Evolutionary conservation across 92 coral and sea anemone species (phyloP).

Genomic region (Micromussa lordhowensis): DNA sequence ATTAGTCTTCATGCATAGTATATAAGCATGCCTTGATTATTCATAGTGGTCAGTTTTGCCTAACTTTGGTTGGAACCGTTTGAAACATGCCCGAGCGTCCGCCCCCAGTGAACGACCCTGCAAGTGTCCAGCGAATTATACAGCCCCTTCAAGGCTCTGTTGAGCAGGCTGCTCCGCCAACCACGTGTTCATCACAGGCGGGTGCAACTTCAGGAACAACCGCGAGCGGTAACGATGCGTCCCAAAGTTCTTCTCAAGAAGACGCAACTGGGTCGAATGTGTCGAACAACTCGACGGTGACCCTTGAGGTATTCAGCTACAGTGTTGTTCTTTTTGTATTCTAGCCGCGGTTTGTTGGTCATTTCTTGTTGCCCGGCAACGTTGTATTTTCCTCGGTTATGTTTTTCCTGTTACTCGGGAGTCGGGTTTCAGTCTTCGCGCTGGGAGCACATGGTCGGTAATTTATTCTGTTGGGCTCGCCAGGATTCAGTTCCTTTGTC

Average conservation of each 20-base stretch:
- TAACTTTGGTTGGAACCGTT: neutral
- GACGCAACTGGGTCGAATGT: neutral
- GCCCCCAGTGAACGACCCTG: neutral
- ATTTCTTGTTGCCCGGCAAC: neutral
- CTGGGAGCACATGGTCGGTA: conserved; percentile 7
- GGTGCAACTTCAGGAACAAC: too few relatives aligned
- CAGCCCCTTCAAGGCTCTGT: conserved; percentile 3
- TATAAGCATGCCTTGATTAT: too few relatives aligned
- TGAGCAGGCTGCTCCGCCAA: neutral
- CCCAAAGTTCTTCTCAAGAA: conserved; percentile 18
- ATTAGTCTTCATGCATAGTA: too few relatives aligned
- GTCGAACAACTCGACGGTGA: conserved; percentile 7
- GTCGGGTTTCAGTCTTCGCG: neutral
- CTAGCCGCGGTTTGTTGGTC: conserved; percentile 4
- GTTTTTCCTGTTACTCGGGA: neutral
- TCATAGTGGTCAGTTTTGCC: neutral
- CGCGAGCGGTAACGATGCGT: too few relatives aligned
- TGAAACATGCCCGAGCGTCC: neutral
- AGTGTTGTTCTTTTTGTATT: conserved; percentile 4
- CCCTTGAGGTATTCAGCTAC: conserved; percentile 16
- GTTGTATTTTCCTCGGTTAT: neutral
- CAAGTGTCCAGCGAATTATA: neutral
- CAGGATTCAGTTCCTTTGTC: neutral
- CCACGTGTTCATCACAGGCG: neutral
- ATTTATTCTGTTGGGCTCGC: neutral